Evolutionary conservation across 2,888 invertebrate genomes (phyloP).

Genomic region (Alloscopus bannaensis): DNA sequence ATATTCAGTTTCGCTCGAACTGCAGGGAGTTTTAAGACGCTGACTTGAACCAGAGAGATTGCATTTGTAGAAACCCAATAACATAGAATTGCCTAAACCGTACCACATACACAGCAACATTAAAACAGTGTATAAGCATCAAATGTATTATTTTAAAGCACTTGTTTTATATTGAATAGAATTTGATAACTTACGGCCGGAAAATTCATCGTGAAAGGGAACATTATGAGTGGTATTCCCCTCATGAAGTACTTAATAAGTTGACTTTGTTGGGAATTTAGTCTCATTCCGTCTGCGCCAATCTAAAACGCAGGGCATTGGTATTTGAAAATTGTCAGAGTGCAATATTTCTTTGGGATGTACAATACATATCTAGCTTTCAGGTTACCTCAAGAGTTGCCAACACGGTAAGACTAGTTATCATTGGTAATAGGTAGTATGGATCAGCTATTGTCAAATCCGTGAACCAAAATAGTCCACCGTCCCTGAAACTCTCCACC

Average conservation of each 20-base stretch:
- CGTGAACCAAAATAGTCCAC: constrained; percentile 94
- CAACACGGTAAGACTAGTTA: constrained; percentile 89
- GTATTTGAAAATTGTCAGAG: no score
- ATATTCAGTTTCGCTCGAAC: constrained; percentile 88
- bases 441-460: constrained; percentile 96
- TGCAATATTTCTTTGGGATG: not conserved
- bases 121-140: no score
- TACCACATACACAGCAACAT: not conserved
- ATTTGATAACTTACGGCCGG: constrained; percentile 81
- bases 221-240: constrained; percentile 85
- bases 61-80: constrained; percentile 95
- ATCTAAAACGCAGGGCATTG: constrained; percentile 75
- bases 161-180: no score
- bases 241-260: constrained; percentile 85
- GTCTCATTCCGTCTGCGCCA: constrained; percentile 85
- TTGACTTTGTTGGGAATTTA: constrained; percentile 77
- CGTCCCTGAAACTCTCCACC: constrained; percentile 90
- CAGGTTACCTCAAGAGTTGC: constrained; percentile 84
- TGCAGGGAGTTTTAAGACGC: constrained; percentile 83
- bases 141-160: no score
- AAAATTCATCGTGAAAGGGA: constrained; percentile 91
- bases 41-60: constrained; percentile 88
- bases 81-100: constrained; percentile 83
- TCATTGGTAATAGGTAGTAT: constrained; percentile 87
- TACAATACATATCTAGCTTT: no score